Evolutionary conservation across 2,888 invertebrate genomes (phyloP).

Genomic region (Thecocarcelia acutangulata): DNA sequence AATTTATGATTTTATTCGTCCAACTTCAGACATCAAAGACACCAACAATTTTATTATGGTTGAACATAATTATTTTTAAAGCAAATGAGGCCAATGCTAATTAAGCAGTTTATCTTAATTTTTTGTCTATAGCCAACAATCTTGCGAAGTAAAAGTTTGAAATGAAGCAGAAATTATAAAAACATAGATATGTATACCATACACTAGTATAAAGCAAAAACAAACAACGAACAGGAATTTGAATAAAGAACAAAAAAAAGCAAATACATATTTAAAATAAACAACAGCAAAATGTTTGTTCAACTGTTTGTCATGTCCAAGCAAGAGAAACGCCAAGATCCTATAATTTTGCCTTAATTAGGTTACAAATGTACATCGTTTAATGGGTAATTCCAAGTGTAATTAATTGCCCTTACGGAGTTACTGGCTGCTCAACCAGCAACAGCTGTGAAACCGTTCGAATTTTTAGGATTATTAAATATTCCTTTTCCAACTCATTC

Average conservation of each 20-base stretch:
- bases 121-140: slow-evolving; percentile 11
- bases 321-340: slow-evolving; percentile 75
- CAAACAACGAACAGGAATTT: neutral
- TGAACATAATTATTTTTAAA: slow-evolving; percentile 4
- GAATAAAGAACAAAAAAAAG: too few relatives aligned
- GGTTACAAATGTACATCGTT: slow-evolving; percentile 76
- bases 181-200: too few relatives aligned
- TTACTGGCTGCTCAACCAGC: neutral
- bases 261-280: neutral
- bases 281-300: neutral
- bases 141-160: neutral
- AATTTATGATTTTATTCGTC: slow-evolving; percentile 55
- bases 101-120: slow-evolving; percentile 71
- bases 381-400: slow-evolving; percentile 73
- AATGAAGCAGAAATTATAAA: neutral
- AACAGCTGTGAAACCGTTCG: neutral
- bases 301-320: slow-evolving; percentile 28
- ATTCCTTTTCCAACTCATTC: neutral
- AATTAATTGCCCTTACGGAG: slow-evolving; percentile 49
- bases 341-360: slow-evolving; percentile 79
- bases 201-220: too few relatives aligned
- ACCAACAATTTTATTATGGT: neutral
- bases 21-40: neutral
- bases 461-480: neutral
- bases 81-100: slow-evolving; percentile 59